Base-by-base conservation (phyloP, 2,797 vertebrate species). In the Ciconia nigra region DNA sequence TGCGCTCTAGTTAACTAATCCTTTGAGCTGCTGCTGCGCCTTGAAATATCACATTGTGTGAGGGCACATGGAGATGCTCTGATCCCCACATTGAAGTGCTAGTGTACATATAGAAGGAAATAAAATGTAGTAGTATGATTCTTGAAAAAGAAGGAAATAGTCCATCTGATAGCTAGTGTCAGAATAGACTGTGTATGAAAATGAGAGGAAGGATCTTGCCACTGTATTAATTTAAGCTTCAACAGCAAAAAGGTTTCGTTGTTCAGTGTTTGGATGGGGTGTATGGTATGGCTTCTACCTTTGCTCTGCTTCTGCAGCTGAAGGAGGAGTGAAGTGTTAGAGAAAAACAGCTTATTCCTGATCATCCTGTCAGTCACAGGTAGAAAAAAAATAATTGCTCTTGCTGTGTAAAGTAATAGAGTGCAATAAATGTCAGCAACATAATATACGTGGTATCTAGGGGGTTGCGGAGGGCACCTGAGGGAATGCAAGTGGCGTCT, bases 381-480 rank as follows among this genome's bases (percentile, higher is more conserved):
- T 74, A 63, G 42, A 83, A 74, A 47, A 91, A 63, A 54, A 59
- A 7, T 41, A 57, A 52, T 78, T 72, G n/a, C 26, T 72, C 26
- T 71, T 81, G 15, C 57, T 58, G 25, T 46, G 10, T 78, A 22
- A 71, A 67, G 35, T 57, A 61, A 61, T 5, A 37, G 29, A 78
- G 42, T 51, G 21, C 54, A 78, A 3, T 72, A 62, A 67, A 76
- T 3, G 4, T 52, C 54, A 74, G 33, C 39, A 90, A 13, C 28
- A 7, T 55, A 35, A 28, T 46, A 4, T 24, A 9, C 20, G 47
- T 52, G 15, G 9, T 66, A 5, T 2, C 0, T 5, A 66, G n/a
- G 35, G 31, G 13, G 21, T 70, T 2, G 4, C 0, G 0, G 51
- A 15, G 26, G 26, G 20, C 65, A 59, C 15, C 8, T 0, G 0